phyloP scores from a whole-genome alignment of 2,888 invertebrate species.

The Spatulosminthurus flaviceps region DNA sequence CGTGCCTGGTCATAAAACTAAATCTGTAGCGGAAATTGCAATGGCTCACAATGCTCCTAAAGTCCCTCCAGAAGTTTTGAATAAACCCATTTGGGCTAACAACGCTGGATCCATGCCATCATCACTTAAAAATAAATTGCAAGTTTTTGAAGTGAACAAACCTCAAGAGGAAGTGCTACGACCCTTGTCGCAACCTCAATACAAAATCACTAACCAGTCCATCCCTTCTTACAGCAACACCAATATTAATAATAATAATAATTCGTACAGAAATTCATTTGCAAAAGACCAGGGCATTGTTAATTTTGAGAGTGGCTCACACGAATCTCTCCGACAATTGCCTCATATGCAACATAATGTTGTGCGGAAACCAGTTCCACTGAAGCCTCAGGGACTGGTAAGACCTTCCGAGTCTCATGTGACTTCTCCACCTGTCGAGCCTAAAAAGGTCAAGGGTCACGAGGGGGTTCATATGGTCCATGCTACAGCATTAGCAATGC shows the following conservation, averaged over 20 bases:
- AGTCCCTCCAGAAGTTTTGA: slow-evolving; percentile 14
- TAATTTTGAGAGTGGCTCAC: slow-evolving; percentile 13
- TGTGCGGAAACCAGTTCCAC: slow-evolving; percentile 50
- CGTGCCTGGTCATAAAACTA: slow-evolving; percentile 43
- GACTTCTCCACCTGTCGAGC: slow-evolving; percentile 32
- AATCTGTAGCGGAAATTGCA: slow-evolving; percentile 41
- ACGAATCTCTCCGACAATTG: background rate
- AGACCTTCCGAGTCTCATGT: slow-evolving; percentile 21
- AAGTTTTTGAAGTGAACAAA: slow-evolving; percentile 57
- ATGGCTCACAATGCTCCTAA: slow-evolving; percentile 33
- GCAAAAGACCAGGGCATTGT: slow-evolving; percentile 24
- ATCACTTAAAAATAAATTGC: slow-evolving; percentile 60
- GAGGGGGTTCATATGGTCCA: slow-evolving; percentile 63
- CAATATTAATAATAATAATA: slow-evolving; percentile 39
- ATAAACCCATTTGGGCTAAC: slow-evolving; percentile 51
- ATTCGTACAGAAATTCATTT: slow-evolving; percentile 8
- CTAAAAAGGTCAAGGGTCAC: slow-evolving; percentile 30
- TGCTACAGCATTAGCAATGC: slow-evolving; percentile 61
- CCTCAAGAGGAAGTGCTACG: background rate
- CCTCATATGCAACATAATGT: slow-evolving; percentile 31
- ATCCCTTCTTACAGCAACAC: slow-evolving; percentile 17
- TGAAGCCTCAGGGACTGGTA: slow-evolving; percentile 28
- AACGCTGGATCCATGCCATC: slow-evolving; percentile 51
- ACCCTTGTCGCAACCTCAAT: background rate
- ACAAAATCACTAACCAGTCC: slow-evolving; percentile 12